A percentile compares a stretch with the other conserved stretches of the same genome.
Conservation (phyloP, 2,113 vertebrate species). For the Laticauda colubrina region DNA sequence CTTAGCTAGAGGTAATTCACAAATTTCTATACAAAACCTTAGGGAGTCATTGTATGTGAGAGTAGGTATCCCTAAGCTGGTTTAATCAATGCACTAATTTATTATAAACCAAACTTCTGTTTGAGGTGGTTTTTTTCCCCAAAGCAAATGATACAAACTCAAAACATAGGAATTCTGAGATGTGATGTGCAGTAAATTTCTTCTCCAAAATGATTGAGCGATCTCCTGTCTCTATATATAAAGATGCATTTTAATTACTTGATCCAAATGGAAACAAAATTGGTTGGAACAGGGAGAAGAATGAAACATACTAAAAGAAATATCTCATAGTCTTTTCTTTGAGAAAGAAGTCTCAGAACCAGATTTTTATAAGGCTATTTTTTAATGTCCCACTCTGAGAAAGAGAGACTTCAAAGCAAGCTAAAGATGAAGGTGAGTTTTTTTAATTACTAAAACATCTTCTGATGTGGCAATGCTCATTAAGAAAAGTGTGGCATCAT, state of each 20-base stretch:
- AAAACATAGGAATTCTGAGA: neutral
- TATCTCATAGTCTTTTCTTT: neutral
- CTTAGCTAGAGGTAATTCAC: neutral
- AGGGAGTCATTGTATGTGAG: neutral
- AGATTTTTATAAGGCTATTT: neutral
- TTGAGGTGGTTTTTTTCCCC: neutral
- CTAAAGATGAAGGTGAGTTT: neutral
- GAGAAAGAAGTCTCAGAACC: neutral
- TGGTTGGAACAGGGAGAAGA: neutral
- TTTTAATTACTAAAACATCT: neutral
- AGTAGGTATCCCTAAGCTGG: neutral
- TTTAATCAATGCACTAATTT: neutral
- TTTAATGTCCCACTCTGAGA: neutral
- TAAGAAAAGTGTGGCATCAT: slow-evolving; percentile 9
- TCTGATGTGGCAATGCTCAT: neutral
- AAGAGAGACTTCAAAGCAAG: neutral
- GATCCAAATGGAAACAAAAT: neutral
- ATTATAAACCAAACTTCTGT: neutral
- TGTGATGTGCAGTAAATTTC: neutral
- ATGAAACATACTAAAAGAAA: neutral
- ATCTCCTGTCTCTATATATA: neutral
- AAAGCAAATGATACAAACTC: neutral
- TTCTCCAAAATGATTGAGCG: neutral
- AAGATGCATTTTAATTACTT: neutral
- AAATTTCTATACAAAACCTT: neutral